Conservation (phyloP, 2,797 vertebrate genomes). For the Tangara arthus region DNA sequence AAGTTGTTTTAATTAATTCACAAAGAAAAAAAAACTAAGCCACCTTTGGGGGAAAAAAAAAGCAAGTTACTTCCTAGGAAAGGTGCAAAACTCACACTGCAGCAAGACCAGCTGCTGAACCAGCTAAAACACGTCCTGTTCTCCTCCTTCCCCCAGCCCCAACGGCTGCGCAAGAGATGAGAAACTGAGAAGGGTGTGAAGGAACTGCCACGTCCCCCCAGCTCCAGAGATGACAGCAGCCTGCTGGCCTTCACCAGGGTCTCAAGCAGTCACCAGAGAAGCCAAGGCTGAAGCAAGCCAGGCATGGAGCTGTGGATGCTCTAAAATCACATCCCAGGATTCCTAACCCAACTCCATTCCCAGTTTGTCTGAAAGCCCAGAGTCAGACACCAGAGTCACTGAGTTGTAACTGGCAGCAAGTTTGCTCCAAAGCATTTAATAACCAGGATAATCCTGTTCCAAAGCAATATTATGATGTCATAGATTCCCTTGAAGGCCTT, state of each 20-base stretch:
- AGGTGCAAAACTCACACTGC: not conserved
- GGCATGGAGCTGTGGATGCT: not conserved
- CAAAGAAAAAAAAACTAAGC: not conserved
- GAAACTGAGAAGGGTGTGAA: not conserved
- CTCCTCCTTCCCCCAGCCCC: not conserved
- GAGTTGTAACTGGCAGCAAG: not conserved
- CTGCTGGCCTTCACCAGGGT: not conserved
- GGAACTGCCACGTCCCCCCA: not conserved
- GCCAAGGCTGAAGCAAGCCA: not conserved
- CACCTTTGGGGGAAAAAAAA: not conserved
- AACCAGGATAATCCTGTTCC: not conserved
- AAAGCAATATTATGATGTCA: not conserved
- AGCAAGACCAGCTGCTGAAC: not conserved
- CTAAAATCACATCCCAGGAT: not conserved
- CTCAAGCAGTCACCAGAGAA: not conserved
- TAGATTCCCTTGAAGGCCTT: not conserved
- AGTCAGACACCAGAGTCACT: fast-evolving
- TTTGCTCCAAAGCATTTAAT: not conserved
- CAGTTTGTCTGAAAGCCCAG: not conserved
- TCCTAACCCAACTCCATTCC: not conserved
- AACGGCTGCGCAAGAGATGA: not conserved
- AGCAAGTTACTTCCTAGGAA: not conserved
- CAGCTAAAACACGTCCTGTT: not conserved
- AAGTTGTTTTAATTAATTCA: not conserved
- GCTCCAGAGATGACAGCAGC: not conserved